Evolutionary conservation across 1,140 invertebrate genomes (phyloP).

Genomic region (Leptinotarsa texana): DNA sequence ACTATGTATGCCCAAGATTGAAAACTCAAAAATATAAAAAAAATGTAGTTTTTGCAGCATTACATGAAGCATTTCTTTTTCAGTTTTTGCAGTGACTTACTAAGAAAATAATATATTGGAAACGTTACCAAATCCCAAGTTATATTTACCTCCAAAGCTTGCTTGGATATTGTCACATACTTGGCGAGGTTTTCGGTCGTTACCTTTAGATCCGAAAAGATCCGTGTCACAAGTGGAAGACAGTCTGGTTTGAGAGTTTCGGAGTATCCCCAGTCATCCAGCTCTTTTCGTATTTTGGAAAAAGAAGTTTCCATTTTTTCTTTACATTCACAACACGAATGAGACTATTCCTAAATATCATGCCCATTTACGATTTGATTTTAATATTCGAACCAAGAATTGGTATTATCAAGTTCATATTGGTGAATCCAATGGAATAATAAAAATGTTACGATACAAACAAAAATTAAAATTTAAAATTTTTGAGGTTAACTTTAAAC

Average conservation of each 20-base stretch:
- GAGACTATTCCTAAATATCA: neutral
- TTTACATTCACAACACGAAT: neutral
- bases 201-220: conserved; percentile 75
- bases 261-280: conserved; percentile 74
- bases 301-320: conserved; percentile 56
- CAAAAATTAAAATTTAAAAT: no score
- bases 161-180: conserved; percentile 73
- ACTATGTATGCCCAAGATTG: no score
- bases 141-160: conserved; percentile 61
- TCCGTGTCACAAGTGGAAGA: conserved; percentile 73
- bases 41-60: no score
- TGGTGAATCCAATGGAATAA: no score
- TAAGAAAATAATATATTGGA: neutral
- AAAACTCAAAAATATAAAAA: no score
- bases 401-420: no score
- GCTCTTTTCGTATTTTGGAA: conserved; percentile 61
- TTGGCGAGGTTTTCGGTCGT: conserved; percentile 79
- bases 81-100: neutral
- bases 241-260: conserved; percentile 73
- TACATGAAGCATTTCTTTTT: no score
- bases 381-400: no score
- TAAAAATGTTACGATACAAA: no score
- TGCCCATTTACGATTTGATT: neutral
- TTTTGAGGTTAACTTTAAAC: no score
- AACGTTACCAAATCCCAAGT: neutral